Evolutionary conservation across 2,888 invertebrate species (phyloP).

Genomic region (Meghimatium bilineatum): DNA sequence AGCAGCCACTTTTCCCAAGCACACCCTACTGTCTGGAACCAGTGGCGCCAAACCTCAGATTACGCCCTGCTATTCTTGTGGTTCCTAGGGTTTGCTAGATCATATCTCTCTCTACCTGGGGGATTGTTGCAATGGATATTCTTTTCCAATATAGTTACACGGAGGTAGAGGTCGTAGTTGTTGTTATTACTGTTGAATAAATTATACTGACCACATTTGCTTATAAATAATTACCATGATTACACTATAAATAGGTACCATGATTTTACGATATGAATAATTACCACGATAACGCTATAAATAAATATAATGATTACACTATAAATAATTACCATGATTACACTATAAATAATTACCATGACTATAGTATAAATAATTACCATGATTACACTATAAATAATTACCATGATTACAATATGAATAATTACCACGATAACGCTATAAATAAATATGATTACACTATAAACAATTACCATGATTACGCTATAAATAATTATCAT

Average conservation of each 20-base stretch:
- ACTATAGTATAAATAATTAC: not conserved
- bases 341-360: not conserved
- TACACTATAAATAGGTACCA: not conserved
- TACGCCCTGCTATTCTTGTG: not conserved
- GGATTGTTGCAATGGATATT: conserved; percentile 24
- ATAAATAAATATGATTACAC: not conserved
- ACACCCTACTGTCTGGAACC: conserved; percentile 22
- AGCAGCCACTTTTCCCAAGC: conserved; percentile 6
- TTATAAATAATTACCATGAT: not conserved
- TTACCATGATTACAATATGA: not conserved
- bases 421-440: not conserved
- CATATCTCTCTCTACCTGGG: conserved; percentile 19
- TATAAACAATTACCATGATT: not conserved
- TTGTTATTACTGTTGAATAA: not conserved
- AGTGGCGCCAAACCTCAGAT: conserved; percentile 23
- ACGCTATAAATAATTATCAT: not conserved
- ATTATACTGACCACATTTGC: not conserved
- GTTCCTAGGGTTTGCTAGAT: not conserved
- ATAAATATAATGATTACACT: too few species aligned
- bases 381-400: not conserved
- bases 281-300: not conserved
- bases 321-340: not conserved
- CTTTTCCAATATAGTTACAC: not conserved
- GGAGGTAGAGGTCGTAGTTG: not conserved
- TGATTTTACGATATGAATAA: not conserved